Base-by-base conservation (phyloP, 2,113 vertebrate genomes). In the Daphoenositta chrysoptera region DNA sequence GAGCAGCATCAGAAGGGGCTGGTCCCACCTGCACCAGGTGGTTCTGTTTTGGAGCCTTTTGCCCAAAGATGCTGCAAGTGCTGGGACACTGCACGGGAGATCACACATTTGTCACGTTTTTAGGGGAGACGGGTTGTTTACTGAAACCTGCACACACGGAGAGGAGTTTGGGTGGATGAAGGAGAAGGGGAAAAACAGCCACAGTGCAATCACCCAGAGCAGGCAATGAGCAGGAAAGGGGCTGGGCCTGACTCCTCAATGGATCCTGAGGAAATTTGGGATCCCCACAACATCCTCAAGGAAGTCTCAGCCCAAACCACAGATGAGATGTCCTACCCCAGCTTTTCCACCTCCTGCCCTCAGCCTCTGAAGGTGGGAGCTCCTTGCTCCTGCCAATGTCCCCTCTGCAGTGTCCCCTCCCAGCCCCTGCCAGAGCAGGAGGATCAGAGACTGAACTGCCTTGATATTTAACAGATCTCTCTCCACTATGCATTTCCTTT, bases 381-480 rank as follows among this genome's bases (percentile, higher is more conserved):
- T 58, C 70, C 56, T 42, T 39, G 20, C 27, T 51, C 35, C 75
- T 48, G 3, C 3, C 2, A 3, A 40, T n/a, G n/a, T n/a, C 31
- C 42, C 14, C 30, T 21, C 47, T 33, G 50, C 35, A 16, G 2
- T 2, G 3, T 28, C 30, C 57, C 42, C 58, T 71, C 58, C 63
- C 58, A 51, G 26, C n/a, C 64, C 58, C 58, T 81, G 5, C 33
- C 71, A 58, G 50, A 86, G 22, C 30, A 2, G 1, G 37, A 86
- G 48, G 22, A 58, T 63, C 79, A 60, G 85, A 70, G 54, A 47
- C 42, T 40, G 58, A 91, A 65, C 51, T 27, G 48, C 39, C 51
- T 80, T 39, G 40, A 12, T 81, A 70, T 80, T 86, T 90, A 86
- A 88, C 76, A 88, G 88, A 86, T 94, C 44, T 87, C 65, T 75